Base-by-base conservation (phyloP, 1,140 invertebrate species). In the Theocolax elegans region DNA sequence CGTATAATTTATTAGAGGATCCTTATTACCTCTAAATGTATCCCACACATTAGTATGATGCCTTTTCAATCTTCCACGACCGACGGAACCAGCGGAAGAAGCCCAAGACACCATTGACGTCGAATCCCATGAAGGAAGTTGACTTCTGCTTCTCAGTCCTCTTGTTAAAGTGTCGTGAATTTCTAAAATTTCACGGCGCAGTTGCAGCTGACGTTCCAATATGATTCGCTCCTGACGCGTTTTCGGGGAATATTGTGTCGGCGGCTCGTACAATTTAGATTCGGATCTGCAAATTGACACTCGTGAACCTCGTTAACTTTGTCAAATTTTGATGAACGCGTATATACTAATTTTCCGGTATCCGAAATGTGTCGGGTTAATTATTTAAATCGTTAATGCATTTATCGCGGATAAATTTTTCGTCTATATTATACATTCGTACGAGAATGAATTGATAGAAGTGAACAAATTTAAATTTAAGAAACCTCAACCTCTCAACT, bases 81-180 rank as follows among this genome's bases (percentile, higher is more conserved):
- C 76, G 13, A 76, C 23, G 0, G 80, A 80, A 13, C 76, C 74
- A 21, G 77, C 68, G 1, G 78, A 77, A 0, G 80, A 80, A 3
- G 74, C 78, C 79, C 79, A 80, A 0, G 62, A 65, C 4, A 74
- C 67, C 9, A 76, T 58, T 7, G 79, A 80, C 48, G 73, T 65
- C 9, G 77, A 72, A 25, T 82, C 79, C 77, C 79, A 82, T 0
- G 70, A 23, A 40, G 75, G 71, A 7, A 77, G 49, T 8, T 69
- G 74, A 25, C 59, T 76, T 25, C 76, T 78, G 19, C 72, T 71
- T 42, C 78, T 44, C 17, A 79, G 65, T 15, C 77, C 78, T 6
- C 77, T 75, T 21, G 75, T 76, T 42, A 81, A 49, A 1, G 77
- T 82, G 35, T 82, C 79, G 17, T 80, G 79, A 48, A 81, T 79